Percentiles rank a stretch among this genome's conserved stretches.
phyloP scores from a whole-genome alignment of 2,113 vertebrate genomes.

The Gymnorhina tibicen region DNA sequence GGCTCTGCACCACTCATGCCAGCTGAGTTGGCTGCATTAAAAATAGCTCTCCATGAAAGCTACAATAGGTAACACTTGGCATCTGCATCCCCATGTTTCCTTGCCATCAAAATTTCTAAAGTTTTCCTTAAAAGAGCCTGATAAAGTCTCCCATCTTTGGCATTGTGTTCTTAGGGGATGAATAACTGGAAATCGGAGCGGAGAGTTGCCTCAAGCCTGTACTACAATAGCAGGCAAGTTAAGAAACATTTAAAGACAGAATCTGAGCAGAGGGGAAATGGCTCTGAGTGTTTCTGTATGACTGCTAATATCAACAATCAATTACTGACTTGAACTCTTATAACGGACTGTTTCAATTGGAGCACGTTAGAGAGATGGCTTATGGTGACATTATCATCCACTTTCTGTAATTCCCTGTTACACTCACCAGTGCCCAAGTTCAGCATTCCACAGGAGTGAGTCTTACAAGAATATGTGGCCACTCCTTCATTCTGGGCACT shows the following conservation, averaged over 20 bases:
- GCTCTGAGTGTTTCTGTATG: neutral
- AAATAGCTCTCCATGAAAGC: neutral
- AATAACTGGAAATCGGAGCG: neutral
- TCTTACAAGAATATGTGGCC: neutral
- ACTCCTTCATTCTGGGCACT: neutral
- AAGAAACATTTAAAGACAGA: neutral
- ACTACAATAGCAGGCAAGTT: neutral
- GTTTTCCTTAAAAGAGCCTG: neutral
- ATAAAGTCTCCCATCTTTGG: neutral
- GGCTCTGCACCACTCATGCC: neutral
- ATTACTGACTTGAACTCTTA: neutral
- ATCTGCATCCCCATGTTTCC: neutral
- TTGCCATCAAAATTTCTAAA: neutral
- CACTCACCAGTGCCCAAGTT: neutral
- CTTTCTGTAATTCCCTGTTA: neutral
- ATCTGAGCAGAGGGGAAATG: neutral
- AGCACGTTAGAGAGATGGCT: neutral
- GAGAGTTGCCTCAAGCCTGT: neutral
- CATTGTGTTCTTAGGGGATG: neutral
- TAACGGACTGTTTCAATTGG: neutral
- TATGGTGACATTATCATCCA: neutral
- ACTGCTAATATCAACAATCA: neutral
- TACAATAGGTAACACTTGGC: neutral
- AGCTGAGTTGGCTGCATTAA: neutral
- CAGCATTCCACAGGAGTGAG: neutral